These are phyloP conservation scores for Eristalinus aeneus DNA, from an alignment of 2,888 invertebrate species.

Conservation along the genomic window DNA sequence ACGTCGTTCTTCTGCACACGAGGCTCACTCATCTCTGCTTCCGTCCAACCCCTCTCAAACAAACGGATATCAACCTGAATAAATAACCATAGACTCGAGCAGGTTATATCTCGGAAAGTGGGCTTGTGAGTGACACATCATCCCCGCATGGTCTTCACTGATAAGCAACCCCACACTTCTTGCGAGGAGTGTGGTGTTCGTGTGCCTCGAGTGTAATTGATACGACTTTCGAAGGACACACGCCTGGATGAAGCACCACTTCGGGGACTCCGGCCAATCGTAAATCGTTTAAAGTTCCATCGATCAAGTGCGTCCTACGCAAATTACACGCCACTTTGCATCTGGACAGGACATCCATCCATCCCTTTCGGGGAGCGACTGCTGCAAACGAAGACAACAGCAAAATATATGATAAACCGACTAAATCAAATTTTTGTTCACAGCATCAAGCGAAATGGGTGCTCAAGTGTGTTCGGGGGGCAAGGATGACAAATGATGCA, in stretches of 20 bases:
- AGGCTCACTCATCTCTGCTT: neutral
- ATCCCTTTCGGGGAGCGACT: neutral
- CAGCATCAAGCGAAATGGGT: conserved; percentile 49
- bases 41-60: conserved; percentile 12
- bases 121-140: conserved; percentile 13
- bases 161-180: conserved; percentile 31
- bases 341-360: conserved; percentile 69
- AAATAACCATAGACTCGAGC: conserved; percentile 39
- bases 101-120: neutral
- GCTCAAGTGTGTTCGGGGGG: conserved; percentile 20
- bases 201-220: conserved; percentile 50
- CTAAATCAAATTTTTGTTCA: conserved; percentile 68
- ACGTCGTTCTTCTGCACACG: conserved; percentile 40
- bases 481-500: conserved; percentile 68
- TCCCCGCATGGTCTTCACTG: conserved; percentile 9
- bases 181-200: neutral
- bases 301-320: conserved; percentile 74
- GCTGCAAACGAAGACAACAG: neutral
- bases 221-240: conserved; percentile 40
- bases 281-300: conserved; percentile 66
- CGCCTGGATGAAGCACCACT: conserved; percentile 20
- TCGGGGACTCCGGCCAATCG: neutral
- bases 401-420: conserved; percentile 47
- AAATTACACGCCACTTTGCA: conserved; percentile 76
- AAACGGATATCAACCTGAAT: conserved; percentile 52